phyloP scores from a whole-genome alignment of 2,113 vertebrate species.

The Pseudolaguvia tuberculata region DNA sequence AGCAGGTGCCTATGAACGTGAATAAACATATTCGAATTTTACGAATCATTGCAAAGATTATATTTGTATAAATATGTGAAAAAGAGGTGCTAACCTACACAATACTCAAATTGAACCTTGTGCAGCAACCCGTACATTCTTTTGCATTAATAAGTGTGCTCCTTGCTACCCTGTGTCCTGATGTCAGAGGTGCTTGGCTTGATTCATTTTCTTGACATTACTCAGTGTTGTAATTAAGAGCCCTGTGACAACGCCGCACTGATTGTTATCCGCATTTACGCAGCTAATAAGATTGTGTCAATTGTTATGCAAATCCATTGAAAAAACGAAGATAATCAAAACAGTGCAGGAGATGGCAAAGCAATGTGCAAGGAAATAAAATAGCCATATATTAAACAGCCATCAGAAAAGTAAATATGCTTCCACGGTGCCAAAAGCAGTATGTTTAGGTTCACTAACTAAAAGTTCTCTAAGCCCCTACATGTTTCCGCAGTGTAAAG shows the following conservation, averaged over 20 bases:
- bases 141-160: slow-evolving; percentile 44
- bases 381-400: slow-evolving; percentile 41
- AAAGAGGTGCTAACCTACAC: slow-evolving; percentile 45
- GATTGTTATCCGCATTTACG: slow-evolving; percentile 49
- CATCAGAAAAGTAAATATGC: slow-evolving; percentile 39
- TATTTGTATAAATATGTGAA: slow-evolving; percentile 27
- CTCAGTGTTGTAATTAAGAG: slow-evolving; percentile 52
- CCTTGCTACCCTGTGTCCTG: slow-evolving; percentile 42
- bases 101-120: slow-evolving; percentile 22
- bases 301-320: slow-evolving; percentile 53
- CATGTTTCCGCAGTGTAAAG: slow-evolving; percentile 65
- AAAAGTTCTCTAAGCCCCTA: slow-evolving; percentile 57
- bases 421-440: slow-evolving; percentile 58
- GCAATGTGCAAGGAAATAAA: slow-evolving; percentile 16
- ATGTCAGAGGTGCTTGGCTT: slow-evolving; percentile 54
- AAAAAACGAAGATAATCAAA: slow-evolving; percentile 52
- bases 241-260: slow-evolving; percentile 43
- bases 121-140: slow-evolving; percentile 35
- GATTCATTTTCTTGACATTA: slow-evolving; percentile 55
- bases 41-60: too few species aligned
- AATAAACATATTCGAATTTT: too few species aligned
- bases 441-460: slow-evolving; percentile 53
- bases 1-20: slow-evolving; percentile 58
- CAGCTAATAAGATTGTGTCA: slow-evolving; percentile 47
- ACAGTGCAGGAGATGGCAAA: slow-evolving; percentile 33